Conservation (phyloP, 2,113 vertebrate genomes). For the Lucifuga dentata region DNA sequence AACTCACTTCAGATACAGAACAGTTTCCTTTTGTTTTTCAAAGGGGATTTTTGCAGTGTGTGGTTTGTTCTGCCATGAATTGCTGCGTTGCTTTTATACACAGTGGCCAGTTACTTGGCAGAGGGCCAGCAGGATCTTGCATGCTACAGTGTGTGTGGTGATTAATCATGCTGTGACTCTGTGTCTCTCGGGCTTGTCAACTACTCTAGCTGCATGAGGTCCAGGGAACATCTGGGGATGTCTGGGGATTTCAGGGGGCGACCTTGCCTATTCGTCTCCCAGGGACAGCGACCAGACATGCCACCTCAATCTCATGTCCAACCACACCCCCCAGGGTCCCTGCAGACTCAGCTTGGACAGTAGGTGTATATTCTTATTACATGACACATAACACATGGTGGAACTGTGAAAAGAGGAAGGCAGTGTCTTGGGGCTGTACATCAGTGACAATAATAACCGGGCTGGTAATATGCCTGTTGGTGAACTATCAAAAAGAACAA, state of each 20-base stretch:
- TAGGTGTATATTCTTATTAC: constrained; percentile 66
- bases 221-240: constrained; percentile 71
- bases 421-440: constrained; percentile 65
- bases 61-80: background rate
- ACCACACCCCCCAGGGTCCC: constrained; percentile 44
- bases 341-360: constrained; percentile 59
- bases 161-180: constrained; percentile 81
- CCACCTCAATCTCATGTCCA: constrained; percentile 58
- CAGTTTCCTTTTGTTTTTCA: too few species aligned
- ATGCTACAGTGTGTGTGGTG: constrained; percentile 40
- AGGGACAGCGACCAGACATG: constrained; percentile 72
- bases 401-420: constrained; percentile 65
- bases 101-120: constrained; percentile 35
- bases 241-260: constrained; percentile 62
- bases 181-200: constrained; percentile 72
- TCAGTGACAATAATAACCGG: constrained; percentile 71
- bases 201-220: constrained; percentile 69
- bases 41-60: too few species aligned
- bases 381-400: constrained; percentile 70
- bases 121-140: constrained; percentile 32
- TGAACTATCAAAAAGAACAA: constrained; percentile 74
- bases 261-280: constrained; percentile 64
- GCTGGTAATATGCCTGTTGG: constrained; percentile 71
- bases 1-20: too few species aligned
- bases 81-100: background rate